phyloP scores from a whole-genome alignment of 92 coral and sea anemone species.

The Pocillopora grandis region DNA sequence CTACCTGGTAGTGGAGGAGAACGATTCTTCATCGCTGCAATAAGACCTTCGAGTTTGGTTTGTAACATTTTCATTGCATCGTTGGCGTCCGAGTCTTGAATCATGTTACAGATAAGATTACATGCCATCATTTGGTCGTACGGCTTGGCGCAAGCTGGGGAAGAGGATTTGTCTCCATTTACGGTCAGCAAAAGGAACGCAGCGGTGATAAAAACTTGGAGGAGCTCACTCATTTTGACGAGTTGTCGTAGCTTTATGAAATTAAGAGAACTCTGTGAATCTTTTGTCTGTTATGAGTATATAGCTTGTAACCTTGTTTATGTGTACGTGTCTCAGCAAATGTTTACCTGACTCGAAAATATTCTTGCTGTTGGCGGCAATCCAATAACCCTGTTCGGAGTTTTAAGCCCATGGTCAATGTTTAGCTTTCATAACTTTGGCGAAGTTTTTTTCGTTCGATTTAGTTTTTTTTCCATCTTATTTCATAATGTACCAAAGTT shows the following conservation, averaged over 20 bases:
- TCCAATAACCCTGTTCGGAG: too few species aligned
- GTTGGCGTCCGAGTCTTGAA: constrained; percentile 21
- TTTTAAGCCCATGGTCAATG: too few species aligned
- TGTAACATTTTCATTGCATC: constrained; percentile 18
- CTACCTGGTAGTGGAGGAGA: neutral
- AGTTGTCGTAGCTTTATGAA: neutral
- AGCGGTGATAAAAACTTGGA: constrained; percentile 6
- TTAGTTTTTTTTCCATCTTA: too few species aligned
- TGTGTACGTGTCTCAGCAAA: neutral
- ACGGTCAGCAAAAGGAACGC: neutral
- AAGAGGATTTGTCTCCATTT: neutral
- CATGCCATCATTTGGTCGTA: constrained; percentile 16
- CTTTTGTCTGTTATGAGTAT: neutral
- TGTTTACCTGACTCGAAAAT: too few species aligned
- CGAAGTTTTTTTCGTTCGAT: too few species aligned
- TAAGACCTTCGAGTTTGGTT: constrained; percentile 1
- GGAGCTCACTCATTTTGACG: neutral
- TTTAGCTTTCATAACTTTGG: too few species aligned
- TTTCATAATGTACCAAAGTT: too few species aligned
- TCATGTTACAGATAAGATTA: constrained; percentile 18
- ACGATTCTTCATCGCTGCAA: neutral
- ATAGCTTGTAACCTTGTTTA: neutral
- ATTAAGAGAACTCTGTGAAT: neutral
- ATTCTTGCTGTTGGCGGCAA: too few species aligned
- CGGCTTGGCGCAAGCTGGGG: neutral